Base-by-base conservation (phyloP, 2,888 invertebrate species). In the Coelopa pilipes region DNA sequence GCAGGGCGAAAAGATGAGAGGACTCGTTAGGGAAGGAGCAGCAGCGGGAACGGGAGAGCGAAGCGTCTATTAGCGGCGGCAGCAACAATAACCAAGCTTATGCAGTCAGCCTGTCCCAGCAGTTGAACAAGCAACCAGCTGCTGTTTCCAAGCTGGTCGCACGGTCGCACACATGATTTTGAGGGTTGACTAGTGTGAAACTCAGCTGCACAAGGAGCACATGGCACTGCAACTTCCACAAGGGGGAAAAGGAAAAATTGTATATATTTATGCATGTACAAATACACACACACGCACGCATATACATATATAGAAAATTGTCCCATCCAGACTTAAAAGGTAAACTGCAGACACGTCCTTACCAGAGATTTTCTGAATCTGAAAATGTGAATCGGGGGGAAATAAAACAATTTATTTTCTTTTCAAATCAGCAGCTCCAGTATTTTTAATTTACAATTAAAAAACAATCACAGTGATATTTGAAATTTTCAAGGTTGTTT, bases 391-490 rank as follows among this genome's bases (percentile, higher is more conserved):
- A 76, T 73, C 67, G 24, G 57, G 69, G 11, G 67, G 17, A 73
- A 69, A 79, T 74, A 73, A 76, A 78, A 78, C 71, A 77, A 76
- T 4, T 77, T 77, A 73, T 76, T 81, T 81, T 82, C 81, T 84
- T 85, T 83, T 86, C 86, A 85, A 85, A 86, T 86, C 86, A 86
- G 86, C 86, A 86, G 86, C 85, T 86, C 84, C 86, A 85, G 86
- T 86, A 86, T 85, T 86, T 71, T 86, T 86, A 86, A 86, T 86
- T 85, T 86, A 85, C 84, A 86, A 86, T 86, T 86, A 86, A 86
- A 86, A 86, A 86, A 86, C 86, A 86, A 86, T 86, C 86, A 86
- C 86, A 86, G 86, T 85, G 86, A 86, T 85, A 86, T 86, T 84
- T 86, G 85, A 85, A 85, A 78, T 76, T 82, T 50, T 71, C 65